Evolutionary conservation across 2,888 invertebrate genomes (phyloP).

Genomic region (Sisyra terminalis): DNA sequence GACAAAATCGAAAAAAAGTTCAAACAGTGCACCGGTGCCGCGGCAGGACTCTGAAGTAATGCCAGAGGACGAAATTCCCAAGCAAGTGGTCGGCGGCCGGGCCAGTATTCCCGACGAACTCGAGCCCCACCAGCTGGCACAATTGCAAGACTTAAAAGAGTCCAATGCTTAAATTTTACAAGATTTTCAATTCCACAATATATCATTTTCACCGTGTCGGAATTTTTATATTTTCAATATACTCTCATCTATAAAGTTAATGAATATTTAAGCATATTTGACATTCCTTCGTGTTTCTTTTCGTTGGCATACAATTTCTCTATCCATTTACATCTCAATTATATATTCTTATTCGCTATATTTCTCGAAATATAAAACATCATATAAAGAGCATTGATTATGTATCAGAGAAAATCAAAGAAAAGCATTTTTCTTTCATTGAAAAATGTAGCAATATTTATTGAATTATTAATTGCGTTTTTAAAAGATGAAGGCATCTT

Average conservation of each 20-base stretch:
- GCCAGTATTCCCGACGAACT: conserved; percentile 79
- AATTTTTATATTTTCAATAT: background rate
- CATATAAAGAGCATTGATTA: too few species aligned
- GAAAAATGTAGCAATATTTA: too few species aligned
- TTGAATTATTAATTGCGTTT: too few species aligned
- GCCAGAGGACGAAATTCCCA: conserved; percentile 36
- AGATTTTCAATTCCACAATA: background rate
- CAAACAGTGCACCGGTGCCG: conserved; percentile 23
- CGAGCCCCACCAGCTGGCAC: conserved; percentile 74
- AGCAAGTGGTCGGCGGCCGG: conserved; percentile 57
- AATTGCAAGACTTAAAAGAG: conserved; percentile 77
- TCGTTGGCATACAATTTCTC: too few species aligned
- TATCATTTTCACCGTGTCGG: conserved; percentile 1
- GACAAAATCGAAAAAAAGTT: conserved; percentile 6
- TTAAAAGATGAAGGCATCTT: too few species aligned
- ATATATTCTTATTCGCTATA: too few species aligned
- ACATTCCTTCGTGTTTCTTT: too few species aligned
- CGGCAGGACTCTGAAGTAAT: conserved; percentile 21
- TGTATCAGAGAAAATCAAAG: too few species aligned
- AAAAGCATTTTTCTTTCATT: too few species aligned
- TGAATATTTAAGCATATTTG: too few species aligned
- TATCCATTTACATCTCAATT: too few species aligned
- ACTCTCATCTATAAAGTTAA: background rate
- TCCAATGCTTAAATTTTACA: conserved; percentile 66
- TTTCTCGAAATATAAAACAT: too few species aligned